Percentiles rank a stretch among this genome's conserved stretches.
These are phyloP conservation scores for Chionoecetes opilio DNA, from an alignment of 1,140 invertebrate species.

Conservation along the genomic window DNA sequence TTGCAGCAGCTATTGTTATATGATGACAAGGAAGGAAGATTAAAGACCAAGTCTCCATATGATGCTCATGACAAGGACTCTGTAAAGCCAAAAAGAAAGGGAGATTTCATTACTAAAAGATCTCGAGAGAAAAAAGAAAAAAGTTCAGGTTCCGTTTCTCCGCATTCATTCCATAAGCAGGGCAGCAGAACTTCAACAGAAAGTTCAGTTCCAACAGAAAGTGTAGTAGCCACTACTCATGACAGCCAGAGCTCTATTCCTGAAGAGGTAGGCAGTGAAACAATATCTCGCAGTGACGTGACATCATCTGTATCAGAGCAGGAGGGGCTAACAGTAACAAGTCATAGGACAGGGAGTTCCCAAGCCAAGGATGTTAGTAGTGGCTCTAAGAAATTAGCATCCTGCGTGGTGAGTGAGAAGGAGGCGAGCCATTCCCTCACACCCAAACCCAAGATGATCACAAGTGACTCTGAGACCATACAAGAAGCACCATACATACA, in stretches of 20 bases:
- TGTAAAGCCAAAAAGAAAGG: slow-evolving; percentile 63
- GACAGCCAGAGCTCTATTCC: slow-evolving; percentile 72
- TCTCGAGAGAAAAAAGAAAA: slow-evolving; percentile 69
- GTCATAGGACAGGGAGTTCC: slow-evolving; percentile 10
- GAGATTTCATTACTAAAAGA: slow-evolving; percentile 57
- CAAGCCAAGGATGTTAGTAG: slow-evolving; percentile 48
- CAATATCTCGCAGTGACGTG: slow-evolving; percentile 64
- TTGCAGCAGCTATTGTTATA: slow-evolving; percentile 56
- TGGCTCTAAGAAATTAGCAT: slow-evolving; percentile 13
- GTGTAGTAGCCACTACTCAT: slow-evolving; percentile 51
- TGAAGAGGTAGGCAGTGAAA: slow-evolving; percentile 65
- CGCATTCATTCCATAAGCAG: background rate
- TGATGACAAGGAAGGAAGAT: slow-evolving; percentile 58
- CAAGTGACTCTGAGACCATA: background rate
- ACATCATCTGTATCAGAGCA: slow-evolving; percentile 74
- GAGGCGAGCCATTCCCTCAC: background rate
- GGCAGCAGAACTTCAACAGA: slow-evolving; percentile 42
- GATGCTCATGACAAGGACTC: slow-evolving; percentile 63
- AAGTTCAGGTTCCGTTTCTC: slow-evolving; percentile 47
- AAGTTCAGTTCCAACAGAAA: slow-evolving; percentile 63
- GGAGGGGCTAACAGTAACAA: slow-evolving; percentile 25
- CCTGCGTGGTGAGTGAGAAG: slow-evolving; percentile 17
- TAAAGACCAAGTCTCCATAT: slow-evolving; percentile 58
- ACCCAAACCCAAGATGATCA: background rate
- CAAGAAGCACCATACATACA: background rate